phyloP scores from a whole-genome alignment of 1,140 invertebrate genomes.

The Microplitis demolitor region DNA sequence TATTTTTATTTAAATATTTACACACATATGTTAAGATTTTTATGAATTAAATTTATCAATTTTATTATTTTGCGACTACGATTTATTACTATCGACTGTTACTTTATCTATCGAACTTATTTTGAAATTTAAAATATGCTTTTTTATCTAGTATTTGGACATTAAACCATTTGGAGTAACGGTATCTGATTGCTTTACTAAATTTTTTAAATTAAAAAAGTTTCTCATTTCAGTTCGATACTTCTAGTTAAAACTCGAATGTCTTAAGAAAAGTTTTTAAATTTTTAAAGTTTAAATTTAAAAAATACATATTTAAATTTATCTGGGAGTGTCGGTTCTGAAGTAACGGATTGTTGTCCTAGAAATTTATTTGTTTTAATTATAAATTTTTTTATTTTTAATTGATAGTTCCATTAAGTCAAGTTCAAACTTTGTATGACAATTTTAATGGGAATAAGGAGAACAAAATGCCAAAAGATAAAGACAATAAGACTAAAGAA shows the following conservation, averaged over 20 bases:
- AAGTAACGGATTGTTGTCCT: neutral
- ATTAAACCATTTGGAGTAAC: too few relatives aligned
- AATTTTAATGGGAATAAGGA: constrained; percentile 58
- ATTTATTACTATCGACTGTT: neutral
- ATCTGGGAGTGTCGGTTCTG: neutral
- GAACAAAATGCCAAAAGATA: constrained; percentile 55
- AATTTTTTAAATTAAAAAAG: too few relatives aligned
- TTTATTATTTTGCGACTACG: neutral
- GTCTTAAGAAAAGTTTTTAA: too few relatives aligned
- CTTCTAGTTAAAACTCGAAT: too few relatives aligned
- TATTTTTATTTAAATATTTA: constrained; percentile 7
- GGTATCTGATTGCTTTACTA: too few relatives aligned
- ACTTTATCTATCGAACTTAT: neutral
- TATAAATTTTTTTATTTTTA: constrained; percentile 26
- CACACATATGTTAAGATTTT: neutral
- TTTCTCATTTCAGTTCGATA: too few relatives aligned
- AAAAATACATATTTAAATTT: too few relatives aligned
- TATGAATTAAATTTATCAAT: neutral
- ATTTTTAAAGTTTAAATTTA: too few relatives aligned
- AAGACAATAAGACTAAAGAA: constrained; percentile 55
- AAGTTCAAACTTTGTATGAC: constrained; percentile 60
- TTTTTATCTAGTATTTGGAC: too few relatives aligned
- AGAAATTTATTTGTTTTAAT: neutral
- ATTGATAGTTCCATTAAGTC: constrained; percentile 57
- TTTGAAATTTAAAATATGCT: too few relatives aligned